Evolutionary conservation across 2,113 vertebrate species (phyloP).

Genomic region (Nannospalax galili): DNA sequence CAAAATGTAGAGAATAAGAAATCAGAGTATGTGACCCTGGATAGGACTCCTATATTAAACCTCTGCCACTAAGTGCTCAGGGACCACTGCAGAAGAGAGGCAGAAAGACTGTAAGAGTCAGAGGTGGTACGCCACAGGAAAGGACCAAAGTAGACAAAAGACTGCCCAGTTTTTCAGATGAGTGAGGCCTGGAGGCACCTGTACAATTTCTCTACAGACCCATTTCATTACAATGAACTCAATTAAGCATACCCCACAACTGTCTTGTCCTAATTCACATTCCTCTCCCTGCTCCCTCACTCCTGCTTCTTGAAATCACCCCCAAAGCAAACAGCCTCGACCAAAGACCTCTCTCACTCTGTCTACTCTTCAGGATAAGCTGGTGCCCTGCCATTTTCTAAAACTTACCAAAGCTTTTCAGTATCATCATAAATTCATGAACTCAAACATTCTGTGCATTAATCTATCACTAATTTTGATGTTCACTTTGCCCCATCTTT

Average conservation of each 20-base stretch:
- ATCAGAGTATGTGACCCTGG: too few species aligned
- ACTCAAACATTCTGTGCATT: neutral
- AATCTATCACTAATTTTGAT: neutral
- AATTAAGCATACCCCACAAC: neutral
- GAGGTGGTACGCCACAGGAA: too few species aligned
- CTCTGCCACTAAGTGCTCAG: too few species aligned
- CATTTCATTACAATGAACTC: neutral
- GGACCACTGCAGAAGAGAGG: too few species aligned
- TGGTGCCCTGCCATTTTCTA: neutral
- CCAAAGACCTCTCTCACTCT: neutral
- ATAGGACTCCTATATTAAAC: too few species aligned
- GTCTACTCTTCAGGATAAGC: neutral
- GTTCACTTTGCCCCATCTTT: neutral
- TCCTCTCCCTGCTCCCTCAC: neutral
- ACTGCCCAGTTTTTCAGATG: neutral
- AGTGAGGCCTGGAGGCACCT: neutral
- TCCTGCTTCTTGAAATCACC: slow-evolving; percentile 14
- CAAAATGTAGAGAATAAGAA: too few species aligned
- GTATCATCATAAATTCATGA: neutral
- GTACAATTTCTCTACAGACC: neutral
- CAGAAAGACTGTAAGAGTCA: too few species aligned
- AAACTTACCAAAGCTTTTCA: neutral
- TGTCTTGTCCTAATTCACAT: neutral
- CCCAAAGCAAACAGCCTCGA: slow-evolving; percentile 1
- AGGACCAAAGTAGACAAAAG: neutral